A percentile compares a stretch with the other conserved stretches of the same genome.
These are phyloP conservation scores for Drosophila equinoxialis DNA, from an alignment of 1,140 invertebrate genomes.

Conservation along the genomic window DNA sequence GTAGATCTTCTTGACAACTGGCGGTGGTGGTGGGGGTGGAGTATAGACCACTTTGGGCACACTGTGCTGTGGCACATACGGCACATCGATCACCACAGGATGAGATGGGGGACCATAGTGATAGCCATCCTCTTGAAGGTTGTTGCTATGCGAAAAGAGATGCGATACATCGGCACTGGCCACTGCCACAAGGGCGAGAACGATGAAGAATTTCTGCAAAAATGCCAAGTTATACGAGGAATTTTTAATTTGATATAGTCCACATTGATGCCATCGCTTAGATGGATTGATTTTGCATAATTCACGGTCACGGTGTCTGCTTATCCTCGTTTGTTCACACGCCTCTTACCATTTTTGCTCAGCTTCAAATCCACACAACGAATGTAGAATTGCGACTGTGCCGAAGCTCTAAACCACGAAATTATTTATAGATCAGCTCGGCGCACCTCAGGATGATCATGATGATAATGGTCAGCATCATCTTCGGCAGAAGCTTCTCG, in stretches of 20 bases:
- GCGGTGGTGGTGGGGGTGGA: slow-evolving; percentile 48
- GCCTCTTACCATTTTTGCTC: slow-evolving; percentile 74
- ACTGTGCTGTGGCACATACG: slow-evolving; percentile 40
- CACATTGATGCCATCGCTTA: slow-evolving; percentile 3
- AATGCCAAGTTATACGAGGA: neutral
- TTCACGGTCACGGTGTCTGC: slow-evolving; percentile 11
- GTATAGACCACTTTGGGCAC: slow-evolving; percentile 41
- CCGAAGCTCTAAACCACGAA: slow-evolving; percentile 52
- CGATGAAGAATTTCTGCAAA: slow-evolving; percentile 75
- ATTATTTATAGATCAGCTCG: slow-evolving; percentile 78
- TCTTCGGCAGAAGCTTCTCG: slow-evolving; percentile 74
- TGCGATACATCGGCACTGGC: slow-evolving; percentile 79
- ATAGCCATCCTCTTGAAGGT: slow-evolving; percentile 78
- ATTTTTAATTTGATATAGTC: slow-evolving; percentile 11
- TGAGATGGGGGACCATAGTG: slow-evolving; percentile 61
- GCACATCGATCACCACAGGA: slow-evolving; percentile 71
- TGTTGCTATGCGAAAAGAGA: slow-evolving; percentile 75
- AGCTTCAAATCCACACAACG: slow-evolving; percentile 76
- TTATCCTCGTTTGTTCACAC: slow-evolving; percentile 36
- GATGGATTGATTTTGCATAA: slow-evolving; percentile 13
- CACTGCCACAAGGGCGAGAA: slow-evolving; percentile 70
- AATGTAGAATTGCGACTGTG: slow-evolving; percentile 80
- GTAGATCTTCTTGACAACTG: slow-evolving; percentile 32
- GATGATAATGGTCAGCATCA: slow-evolving; percentile 39
- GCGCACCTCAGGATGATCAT: slow-evolving; percentile 62